These are phyloP conservation scores for Gracilinanus agilis DNA, from an alignment of 2,113 vertebrate species.

Conservation along the genomic window DNA sequence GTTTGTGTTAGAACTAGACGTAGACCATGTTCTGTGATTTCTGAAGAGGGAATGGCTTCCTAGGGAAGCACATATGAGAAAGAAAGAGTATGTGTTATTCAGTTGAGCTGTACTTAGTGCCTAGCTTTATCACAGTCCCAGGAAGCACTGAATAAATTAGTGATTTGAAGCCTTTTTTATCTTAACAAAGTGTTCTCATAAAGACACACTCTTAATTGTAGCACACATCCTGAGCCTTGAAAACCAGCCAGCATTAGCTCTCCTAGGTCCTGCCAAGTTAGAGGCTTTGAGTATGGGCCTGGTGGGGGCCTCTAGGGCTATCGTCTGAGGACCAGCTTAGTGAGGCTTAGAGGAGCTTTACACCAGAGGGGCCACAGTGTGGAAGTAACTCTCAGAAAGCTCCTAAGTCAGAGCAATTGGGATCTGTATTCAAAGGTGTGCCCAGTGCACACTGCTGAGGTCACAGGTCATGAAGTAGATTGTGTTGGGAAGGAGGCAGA, in stretches of 20 bases:
- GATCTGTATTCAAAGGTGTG: background rate
- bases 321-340: background rate
- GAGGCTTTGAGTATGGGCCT: background rate
- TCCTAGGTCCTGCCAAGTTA: too few relatives aligned
- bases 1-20: background rate
- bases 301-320: background rate
- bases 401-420: background rate
- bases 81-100: background rate
- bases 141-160: background rate
- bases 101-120: background rate
- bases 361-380: background rate
- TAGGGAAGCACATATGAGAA: background rate
- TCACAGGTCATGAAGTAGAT: rapidly evolving
- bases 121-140: background rate
- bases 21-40: background rate
- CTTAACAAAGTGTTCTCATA: background rate
- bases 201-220: background rate
- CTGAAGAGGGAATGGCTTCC: background rate
- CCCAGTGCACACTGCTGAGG: background rate
- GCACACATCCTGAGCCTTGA: background rate
- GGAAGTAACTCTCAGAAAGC: background rate
- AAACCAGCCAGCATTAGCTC: too few relatives aligned
- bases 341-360: background rate
- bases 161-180: background rate
- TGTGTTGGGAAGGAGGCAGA: rapidly evolving